Evolutionary conservation across 2,888 invertebrate species (phyloP), one percentile per base, ranked within the genome.

Genomic region (Trachelus iudaicus): DNA sequence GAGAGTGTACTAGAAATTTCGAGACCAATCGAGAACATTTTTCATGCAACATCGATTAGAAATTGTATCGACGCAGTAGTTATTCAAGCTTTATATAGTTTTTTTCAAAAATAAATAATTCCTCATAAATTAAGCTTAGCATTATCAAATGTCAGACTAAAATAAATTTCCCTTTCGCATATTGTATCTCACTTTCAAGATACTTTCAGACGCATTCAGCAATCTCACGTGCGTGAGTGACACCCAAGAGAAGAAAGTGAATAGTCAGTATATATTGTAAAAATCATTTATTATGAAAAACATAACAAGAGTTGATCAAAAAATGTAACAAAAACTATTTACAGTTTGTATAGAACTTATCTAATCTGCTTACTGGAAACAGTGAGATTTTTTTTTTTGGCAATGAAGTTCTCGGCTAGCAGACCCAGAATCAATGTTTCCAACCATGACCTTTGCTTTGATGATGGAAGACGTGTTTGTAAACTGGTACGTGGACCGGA

Each of bases 401-500:
- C 75, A 80, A 82, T 75, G 71, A 30, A 79, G 30, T 3, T 15
- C 33, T 69, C 69, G 71, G 74, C 71, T 76, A 40, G 77, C 23
- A 23, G 23, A 56, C 23, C 23, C 30, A 30, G 23, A 68, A 82
- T 88, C 81, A 89, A 76, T 89, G 88, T 75, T 87, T 89, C 86
- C 86, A 89, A 23, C 88, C 89, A 34, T 88, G 89, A 77, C 84
- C 82, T 79, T 89, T 88, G 77, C 85, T 84, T 79, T 88, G 87
- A 81, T 90, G 89, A 81, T 90, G 91, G 83, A 90, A 90, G 34
- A 94, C 89, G 74, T 93, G 85, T 83, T 94, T 94, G 77, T 93
- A 92, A 34, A 94, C 89, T 2, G 94, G 94, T 4, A 94, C 93
- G 82, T 94, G 92, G 34, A 94, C 91, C 11, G 94, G 93, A 76